phyloP scores from a whole-genome alignment of 2,113 vertebrate species.

The Rhizomys pruinosus region DNA sequence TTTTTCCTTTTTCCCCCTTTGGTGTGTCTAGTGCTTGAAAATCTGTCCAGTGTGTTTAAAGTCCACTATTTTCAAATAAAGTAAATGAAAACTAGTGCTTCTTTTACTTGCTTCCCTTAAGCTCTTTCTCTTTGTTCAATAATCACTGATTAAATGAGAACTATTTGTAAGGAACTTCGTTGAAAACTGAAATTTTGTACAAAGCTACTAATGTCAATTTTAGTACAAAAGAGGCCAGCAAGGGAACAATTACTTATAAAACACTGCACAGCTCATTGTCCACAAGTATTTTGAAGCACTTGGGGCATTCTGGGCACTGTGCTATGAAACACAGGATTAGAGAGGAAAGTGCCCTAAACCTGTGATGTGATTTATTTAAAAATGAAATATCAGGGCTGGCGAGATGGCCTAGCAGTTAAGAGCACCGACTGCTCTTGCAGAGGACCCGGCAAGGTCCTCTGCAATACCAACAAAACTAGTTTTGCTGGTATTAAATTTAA shows the following conservation, averaged over 20 bases:
- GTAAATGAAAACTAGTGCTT: not conserved
- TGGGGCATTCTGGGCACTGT: not conserved
- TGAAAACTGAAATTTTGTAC: not conserved
- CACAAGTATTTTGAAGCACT: not conserved
- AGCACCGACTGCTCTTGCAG: too few relatives aligned
- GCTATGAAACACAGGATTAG: not conserved
- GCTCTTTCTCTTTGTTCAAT: not conserved
- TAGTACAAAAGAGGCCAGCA: rapidly evolving
- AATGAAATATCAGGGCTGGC: too few relatives aligned
- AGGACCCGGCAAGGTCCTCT: too few relatives aligned
- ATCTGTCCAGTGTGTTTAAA: not conserved
- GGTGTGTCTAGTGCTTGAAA: not conserved
- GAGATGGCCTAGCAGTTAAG: too few relatives aligned
- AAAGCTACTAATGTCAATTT: not conserved
- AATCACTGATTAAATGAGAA: not conserved
- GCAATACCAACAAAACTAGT: too few relatives aligned
- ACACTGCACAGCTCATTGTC: not conserved
- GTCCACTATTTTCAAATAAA: not conserved
- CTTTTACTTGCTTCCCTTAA: not conserved
- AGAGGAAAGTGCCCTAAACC: not conserved
- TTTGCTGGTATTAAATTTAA: not conserved
- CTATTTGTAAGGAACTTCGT: not conserved
- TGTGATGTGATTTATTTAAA: not conserved
- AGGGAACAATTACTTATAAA: not conserved
- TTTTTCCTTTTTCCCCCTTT: not conserved